A percentile compares a stretch with the other conserved stretches of the same genome.
These are phyloP conservation scores for Cathartes aura DNA, from an alignment of 2,113 vertebrate species.

Conservation along the genomic window DNA sequence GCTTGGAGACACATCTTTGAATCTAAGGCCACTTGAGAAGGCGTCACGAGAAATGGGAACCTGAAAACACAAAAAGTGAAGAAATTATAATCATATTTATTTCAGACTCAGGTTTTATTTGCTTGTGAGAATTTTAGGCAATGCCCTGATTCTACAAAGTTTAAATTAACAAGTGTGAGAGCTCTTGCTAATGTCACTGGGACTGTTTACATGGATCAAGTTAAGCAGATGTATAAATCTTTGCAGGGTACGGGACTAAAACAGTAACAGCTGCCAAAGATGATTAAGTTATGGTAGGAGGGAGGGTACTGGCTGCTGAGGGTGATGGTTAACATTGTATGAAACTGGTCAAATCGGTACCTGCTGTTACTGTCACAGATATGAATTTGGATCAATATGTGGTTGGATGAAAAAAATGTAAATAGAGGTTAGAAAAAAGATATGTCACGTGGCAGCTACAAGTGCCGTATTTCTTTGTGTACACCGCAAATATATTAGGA, in stretches of 20 bases:
- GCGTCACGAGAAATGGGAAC: neutral
- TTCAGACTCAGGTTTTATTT: neutral
- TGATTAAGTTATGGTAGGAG: neutral
- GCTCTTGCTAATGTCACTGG: neutral
- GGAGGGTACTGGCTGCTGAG: neutral
- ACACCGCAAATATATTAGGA: neutral
- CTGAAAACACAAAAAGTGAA: neutral
- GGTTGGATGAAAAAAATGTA: neutral
- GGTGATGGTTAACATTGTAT: no score
- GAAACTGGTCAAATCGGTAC: neutral
- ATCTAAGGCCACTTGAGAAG: neutral
- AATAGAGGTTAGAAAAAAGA: neutral
- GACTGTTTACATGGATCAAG: neutral
- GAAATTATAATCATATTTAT: neutral
- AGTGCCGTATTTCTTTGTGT: neutral
- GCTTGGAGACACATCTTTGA: neutral
- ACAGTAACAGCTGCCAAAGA: neutral
- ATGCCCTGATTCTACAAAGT: neutral
- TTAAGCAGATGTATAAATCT: neutral
- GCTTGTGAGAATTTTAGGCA: neutral
- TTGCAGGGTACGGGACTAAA: neutral
- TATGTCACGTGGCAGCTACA: neutral
- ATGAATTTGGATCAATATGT: neutral
- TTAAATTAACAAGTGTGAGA: neutral
- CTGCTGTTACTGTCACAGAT: neutral